Evolutionary conservation across 1,140 invertebrate species (phyloP), one percentile per base, ranked within the genome.

Genomic region (Drosophila seguyi): DNA sequence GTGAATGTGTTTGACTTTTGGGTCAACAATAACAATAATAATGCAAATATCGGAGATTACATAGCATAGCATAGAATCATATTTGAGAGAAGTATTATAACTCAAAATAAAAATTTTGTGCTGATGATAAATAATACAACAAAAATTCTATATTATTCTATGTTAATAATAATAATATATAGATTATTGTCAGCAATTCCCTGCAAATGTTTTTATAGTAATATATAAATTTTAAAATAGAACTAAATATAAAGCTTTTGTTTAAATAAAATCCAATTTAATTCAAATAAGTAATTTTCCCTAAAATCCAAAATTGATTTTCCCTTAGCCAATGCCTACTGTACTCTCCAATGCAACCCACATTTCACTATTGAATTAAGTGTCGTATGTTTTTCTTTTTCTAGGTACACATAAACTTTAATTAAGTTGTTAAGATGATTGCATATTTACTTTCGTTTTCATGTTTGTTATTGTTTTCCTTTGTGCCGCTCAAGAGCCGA

Each of bases 361-460:
- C 34, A 65, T 66, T 66, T 11, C 14, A 11, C 20, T 67, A 20
- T 13, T 52, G 8, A 52, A 52, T 27, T 34, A 38, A 57, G 34
- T 0, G 3, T 6, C 47, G 6, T 20, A 20, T 27, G 13, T 22
- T 34, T 10, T 55, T n/a, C 18, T 34, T 47, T 27, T 36, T 18
- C 20, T 60, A 20, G 18, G 16, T 13, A 52, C 31, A 36, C 53
- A 59, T 27, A 50, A 50, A 39, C 44, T 36, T 34, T 45, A 27
- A 69, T 73, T 52, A 60, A 81, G 27, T 56, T 72, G 38, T 78
- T 75, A 58, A 71, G 36, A 57, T 81, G 22, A 62, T 75, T 53
- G 50, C 18, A 81, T 90, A 90, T 90, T 90, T 90, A 90, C 86
- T 90, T 90, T 90, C 67, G 81, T 86, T 79, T 90, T 81, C 86